Evolutionary conservation across 2,888 invertebrate genomes (phyloP), one percentile per base, ranked within the genome.

Genomic region (Chironomus tentans): DNA sequence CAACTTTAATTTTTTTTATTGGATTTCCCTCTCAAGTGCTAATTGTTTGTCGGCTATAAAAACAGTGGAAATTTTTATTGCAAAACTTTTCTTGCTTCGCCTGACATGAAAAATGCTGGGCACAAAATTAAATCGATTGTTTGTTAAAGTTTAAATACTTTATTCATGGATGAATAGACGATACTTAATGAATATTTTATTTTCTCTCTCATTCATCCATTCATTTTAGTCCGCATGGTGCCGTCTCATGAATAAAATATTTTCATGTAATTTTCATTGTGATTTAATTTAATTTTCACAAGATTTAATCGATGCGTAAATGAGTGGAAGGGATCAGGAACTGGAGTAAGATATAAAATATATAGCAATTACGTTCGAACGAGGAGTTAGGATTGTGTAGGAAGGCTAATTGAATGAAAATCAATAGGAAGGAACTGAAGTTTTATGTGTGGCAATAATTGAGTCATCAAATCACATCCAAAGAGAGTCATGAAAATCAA

Each of bases 71-170:
- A 71, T 22, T 50, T 71, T 50, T 56, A 71, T 71, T 50, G 71
- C 56, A 48, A 71, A 71, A 71, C 50, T 24, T 38, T 38, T 38
- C 2, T 38, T 10, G 10, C 10, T 12, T 18, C 24, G 13, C 21
- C 50, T 15, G 24, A 65, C 65, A 65, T 65, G 65, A 22, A 65
- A 65, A 65, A 65, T 65, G 56, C 22, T 65, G 65, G 65, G 22
- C 65, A 65, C 21, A 13, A 21, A 65, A 24, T 65, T 21, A 24
- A 24, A 56, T 56, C 65, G 24, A 65, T 24, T 65, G 65, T 21
- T 21, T n/a, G 65, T 65, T 65, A 65, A 65, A 65, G 21, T 65
- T 65, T 65, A 65, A 65, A 24, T 65, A 24, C 65, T 65, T 22
- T 24, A 18, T 21, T 65, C 22, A 65, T 65, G 65, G 24, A 65